phyloP scores from a whole-genome alignment of 2,113 vertebrate species.

The Platycercus adscitus region DNA sequence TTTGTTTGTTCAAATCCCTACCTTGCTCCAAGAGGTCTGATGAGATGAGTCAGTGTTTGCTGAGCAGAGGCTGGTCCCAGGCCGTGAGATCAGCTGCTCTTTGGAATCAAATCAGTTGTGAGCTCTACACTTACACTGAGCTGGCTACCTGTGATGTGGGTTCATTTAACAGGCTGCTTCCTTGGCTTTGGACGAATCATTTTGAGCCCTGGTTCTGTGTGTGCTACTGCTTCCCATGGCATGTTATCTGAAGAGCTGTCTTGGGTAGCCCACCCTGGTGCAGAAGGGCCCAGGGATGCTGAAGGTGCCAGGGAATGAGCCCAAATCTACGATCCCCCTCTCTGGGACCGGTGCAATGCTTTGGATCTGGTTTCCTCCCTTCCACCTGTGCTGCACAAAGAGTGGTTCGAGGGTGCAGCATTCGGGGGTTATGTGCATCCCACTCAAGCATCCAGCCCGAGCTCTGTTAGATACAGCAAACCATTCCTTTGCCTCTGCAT shows the following conservation, averaged over 20 bases:
- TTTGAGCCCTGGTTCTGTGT: not conserved
- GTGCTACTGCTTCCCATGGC: not conserved
- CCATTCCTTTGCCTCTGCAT: not conserved
- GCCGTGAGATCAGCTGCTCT: not conserved
- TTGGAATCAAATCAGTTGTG: not conserved
- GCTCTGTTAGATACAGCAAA: not conserved
- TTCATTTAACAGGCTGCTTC: not conserved
- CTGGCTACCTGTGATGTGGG: not conserved
- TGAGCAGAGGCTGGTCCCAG: not conserved
- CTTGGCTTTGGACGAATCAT: not conserved
- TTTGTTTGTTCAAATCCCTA: not conserved
- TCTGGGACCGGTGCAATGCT: not conserved
- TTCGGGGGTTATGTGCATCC: not conserved
- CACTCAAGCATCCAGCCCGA: not conserved
- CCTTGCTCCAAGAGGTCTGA: not conserved
- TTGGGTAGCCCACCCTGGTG: not conserved
- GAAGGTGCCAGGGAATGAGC: not conserved
- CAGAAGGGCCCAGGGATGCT: not conserved
- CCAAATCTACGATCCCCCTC: not conserved
- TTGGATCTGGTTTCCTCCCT: not conserved
- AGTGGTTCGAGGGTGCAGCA: not conserved
- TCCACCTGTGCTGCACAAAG: not conserved
- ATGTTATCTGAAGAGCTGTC: not conserved
- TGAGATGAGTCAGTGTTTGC: not conserved
- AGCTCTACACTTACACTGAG: not conserved